A percentile compares a stretch with the other conserved stretches of the same genome.
phyloP scores from a whole-genome alignment of 2,113 vertebrate species.

The Oenanthe oenanthe region DNA sequence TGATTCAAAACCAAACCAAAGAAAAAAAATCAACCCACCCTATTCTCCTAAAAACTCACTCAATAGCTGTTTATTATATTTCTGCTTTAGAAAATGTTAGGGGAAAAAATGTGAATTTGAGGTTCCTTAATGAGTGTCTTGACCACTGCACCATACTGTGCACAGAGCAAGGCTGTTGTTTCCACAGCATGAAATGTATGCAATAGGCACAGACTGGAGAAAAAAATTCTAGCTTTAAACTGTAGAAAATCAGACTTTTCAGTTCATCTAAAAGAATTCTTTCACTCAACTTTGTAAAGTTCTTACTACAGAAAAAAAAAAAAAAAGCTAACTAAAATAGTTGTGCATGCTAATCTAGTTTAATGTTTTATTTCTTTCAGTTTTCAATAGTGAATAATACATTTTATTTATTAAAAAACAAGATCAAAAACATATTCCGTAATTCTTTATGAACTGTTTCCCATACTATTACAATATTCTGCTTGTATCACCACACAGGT shows the following conservation, averaged over 20 bases:
- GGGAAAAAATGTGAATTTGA: not conserved
- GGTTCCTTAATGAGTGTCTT: not conserved
- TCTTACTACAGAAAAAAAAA: not conserved
- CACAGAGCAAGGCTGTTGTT: not conserved
- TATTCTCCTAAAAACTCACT: not conserved
- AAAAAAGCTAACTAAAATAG: not conserved
- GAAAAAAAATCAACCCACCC: no score
- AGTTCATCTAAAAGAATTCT: not conserved
- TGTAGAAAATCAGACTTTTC: not conserved
- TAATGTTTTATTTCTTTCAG: not conserved
- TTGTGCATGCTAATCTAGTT: not conserved
- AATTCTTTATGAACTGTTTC: not conserved
- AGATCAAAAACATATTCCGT: not conserved
- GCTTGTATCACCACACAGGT: not conserved
- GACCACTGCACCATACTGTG: not conserved
- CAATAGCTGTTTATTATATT: accelerated
- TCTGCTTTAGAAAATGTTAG: not conserved
- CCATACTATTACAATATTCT: not conserved
- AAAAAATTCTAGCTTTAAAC: not conserved
- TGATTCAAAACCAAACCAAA: not conserved
- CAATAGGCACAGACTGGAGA: not conserved
- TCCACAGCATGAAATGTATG: not conserved
- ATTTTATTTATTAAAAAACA: not conserved
- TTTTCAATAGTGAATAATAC: not conserved
- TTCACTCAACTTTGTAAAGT: not conserved